Evolutionary conservation across 2,797 vertebrate genomes (phyloP).

Genomic region (Argya squamiceps): DNA sequence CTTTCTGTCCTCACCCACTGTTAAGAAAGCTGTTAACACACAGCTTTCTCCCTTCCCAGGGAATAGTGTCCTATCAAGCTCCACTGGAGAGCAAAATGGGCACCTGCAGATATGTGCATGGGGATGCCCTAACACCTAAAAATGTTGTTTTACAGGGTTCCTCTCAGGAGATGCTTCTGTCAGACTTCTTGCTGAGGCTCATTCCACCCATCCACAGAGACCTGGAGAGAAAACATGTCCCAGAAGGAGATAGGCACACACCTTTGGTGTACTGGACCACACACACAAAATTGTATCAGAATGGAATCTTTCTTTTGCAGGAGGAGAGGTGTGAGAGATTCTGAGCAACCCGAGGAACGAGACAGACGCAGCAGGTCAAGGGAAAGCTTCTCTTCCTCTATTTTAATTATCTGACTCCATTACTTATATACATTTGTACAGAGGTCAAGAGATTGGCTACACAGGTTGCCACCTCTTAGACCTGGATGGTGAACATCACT

Average conservation of each 20-base stretch:
- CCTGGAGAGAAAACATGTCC: background rate
- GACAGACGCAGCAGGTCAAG: too few species aligned
- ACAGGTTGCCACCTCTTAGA: too few species aligned
- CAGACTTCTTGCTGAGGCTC: background rate
- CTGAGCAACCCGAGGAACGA: too few species aligned
- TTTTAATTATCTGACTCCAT: too few species aligned
- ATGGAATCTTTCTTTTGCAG: background rate
- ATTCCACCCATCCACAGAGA: accelerated
- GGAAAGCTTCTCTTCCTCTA: too few species aligned
- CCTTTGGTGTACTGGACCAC: background rate
- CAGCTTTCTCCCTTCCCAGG: background rate
- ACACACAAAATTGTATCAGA: background rate
- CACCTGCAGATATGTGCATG: accelerated
- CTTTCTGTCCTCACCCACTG: background rate
- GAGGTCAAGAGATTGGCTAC: too few species aligned
- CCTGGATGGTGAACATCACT: too few species aligned
- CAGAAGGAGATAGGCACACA: accelerated
- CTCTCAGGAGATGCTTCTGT: background rate
- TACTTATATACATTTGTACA: too few species aligned
- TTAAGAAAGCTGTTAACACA: too few species aligned
- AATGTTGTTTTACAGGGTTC: background rate
- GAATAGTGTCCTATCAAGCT: background rate
- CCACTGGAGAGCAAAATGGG: background rate
- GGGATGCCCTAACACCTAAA: accelerated
- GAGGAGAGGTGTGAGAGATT: too few species aligned